These are phyloP conservation scores for Eubasilissa regina DNA, from an alignment of 1,140 invertebrate species.

Conservation along the genomic window DNA sequence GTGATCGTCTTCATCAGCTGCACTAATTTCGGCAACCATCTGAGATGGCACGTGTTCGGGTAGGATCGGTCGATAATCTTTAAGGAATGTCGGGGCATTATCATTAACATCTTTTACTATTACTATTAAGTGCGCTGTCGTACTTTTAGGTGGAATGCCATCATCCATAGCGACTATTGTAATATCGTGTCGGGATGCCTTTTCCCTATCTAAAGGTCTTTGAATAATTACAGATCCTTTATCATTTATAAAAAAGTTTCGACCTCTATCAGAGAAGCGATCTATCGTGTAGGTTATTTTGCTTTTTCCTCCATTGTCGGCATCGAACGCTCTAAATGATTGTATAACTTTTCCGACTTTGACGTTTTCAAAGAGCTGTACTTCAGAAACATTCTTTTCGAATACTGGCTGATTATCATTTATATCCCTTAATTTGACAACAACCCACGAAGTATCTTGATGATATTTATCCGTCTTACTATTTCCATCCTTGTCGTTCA, in stretches of 20 bases:
- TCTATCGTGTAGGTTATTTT: conserved; percentile 74
- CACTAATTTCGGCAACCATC: conserved; percentile 76
- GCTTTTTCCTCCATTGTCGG: conserved; percentile 75
- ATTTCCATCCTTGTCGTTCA: conserved; percentile 73
- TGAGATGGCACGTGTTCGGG: conserved; percentile 75
- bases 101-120: conserved; percentile 81
- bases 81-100: conserved; percentile 73
- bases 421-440: conserved; percentile 75
- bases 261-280: conserved; percentile 72
- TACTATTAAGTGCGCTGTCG: conserved; percentile 78
- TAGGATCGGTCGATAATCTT: conserved; percentile 78
- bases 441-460: conserved; percentile 77
- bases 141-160: conserved; percentile 76
- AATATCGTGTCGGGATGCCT: conserved; percentile 74
- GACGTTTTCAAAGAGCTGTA: conserved; percentile 76
- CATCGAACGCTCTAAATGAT: conserved; percentile 76
- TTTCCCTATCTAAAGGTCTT: conserved; percentile 73
- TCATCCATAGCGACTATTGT: conserved; percentile 78
- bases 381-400: conserved; percentile 75
- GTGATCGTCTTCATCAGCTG: conserved; percentile 77
- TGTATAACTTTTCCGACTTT: conserved; percentile 75
- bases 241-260: conserved; percentile 75
- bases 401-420: conserved; percentile 79
- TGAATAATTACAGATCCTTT: conserved; percentile 77
- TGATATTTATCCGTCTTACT: conserved; percentile 74